Conservation (phyloP, 2,797 vertebrate species). For the Bovichtus variegatus region DNA sequence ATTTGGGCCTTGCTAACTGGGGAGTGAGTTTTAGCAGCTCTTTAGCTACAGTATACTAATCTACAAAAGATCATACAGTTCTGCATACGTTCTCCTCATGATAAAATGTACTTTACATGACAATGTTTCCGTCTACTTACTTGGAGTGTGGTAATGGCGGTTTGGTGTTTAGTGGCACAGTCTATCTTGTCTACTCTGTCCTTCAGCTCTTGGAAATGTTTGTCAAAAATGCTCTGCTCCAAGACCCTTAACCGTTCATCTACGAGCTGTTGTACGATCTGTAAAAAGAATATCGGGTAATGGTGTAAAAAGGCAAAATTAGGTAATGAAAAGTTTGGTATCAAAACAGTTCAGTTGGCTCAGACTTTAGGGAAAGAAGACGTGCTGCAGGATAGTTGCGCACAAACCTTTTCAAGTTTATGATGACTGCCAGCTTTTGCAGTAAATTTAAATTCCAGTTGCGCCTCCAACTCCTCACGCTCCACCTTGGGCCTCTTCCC, state of each 20-base stretch:
- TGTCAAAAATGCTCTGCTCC: slow-evolving; percentile 92
- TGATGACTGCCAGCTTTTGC: slow-evolving; percentile 86
- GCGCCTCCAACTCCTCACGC: slow-evolving; percentile 92
- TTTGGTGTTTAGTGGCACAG: slow-evolving; percentile 93
- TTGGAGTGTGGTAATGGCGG: slow-evolving; percentile 82
- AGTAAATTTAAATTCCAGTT: slow-evolving; percentile 96
- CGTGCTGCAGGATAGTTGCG: background rate
- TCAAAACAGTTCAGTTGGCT: background rate
- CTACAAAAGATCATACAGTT: background rate
- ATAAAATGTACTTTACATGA: background rate
- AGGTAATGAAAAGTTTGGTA: background rate
- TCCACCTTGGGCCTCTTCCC: slow-evolving; percentile 85
- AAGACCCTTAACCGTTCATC: slow-evolving; percentile 91
- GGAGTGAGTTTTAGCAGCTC: background rate
- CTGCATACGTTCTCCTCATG: background rate
- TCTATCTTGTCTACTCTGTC: slow-evolving; percentile 94
- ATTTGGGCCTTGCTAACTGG: background rate
- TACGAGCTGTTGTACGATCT: slow-evolving; percentile 94
- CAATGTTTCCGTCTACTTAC: slow-evolving; percentile 62
- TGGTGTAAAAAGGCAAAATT: background rate
- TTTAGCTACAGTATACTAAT: background rate
- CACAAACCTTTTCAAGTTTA: slow-evolving; percentile 92
- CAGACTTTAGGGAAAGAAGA: background rate
- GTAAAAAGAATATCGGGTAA: slow-evolving; percentile 16
- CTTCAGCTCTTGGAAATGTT: slow-evolving; percentile 91